A percentile compares a stretch with the other conserved stretches of the same genome.
phyloP scores from a whole-genome alignment of 1,140 invertebrate genomes.

The Neodiprion lecontei region DNA sequence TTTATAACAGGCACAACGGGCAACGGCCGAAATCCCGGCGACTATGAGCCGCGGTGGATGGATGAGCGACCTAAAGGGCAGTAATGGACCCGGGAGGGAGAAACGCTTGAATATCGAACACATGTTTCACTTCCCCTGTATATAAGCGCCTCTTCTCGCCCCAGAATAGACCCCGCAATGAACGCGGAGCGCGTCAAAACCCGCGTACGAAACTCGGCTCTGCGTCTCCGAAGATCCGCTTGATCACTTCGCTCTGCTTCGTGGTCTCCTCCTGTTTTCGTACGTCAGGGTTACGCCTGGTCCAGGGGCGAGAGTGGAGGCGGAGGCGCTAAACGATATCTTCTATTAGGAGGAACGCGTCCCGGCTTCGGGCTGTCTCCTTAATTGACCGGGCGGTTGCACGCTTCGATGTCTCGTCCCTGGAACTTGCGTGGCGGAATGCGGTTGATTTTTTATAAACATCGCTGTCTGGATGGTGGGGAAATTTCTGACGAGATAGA shows the following conservation, averaged over 20 bases:
- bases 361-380: conserved; percentile 37
- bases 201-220: conserved; percentile 30
- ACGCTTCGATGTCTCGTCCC: conserved; percentile 23
- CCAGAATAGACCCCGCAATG: conserved; percentile 20
- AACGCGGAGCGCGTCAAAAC: conserved; percentile 30
- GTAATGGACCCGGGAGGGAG: not conserved
- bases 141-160: conserved; percentile 14
- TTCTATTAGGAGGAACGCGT: conserved; percentile 39
- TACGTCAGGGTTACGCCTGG: conserved; percentile 6
- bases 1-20: conserved; percentile 26
- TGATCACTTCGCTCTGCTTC: conserved; percentile 31
- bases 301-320: not conserved
- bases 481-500: too few species aligned
- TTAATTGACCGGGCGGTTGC: conserved; percentile 45
- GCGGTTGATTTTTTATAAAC: not conserved
- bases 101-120: conserved; percentile 33
- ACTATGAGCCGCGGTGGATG: not conserved
- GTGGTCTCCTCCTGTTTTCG: conserved; percentile 21
- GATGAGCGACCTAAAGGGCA: not conserved
- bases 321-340: conserved; percentile 36
- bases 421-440: conserved; percentile 12
- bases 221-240: conserved; percentile 15
- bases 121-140: conserved; percentile 24
- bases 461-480: too few species aligned
- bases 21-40: not conserved